Evolutionary conservation across 2,888 invertebrate species (phyloP).

Genomic region (Phorcus lineatus): DNA sequence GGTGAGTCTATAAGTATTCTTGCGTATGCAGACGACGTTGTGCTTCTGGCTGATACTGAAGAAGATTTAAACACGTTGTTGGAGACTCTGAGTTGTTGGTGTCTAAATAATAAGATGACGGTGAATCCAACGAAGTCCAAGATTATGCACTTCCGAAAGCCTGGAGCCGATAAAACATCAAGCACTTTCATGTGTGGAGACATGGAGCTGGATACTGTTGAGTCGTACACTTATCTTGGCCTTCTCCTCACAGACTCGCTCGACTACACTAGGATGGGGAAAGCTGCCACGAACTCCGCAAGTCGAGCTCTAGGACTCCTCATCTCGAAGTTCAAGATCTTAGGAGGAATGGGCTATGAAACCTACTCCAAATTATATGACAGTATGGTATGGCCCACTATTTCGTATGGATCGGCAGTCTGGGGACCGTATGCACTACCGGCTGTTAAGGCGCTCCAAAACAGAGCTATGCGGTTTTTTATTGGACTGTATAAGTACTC

Average conservation of each 20-base stretch:
- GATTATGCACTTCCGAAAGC: not conserved
- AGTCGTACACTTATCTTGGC: not conserved
- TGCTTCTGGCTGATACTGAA: not conserved
- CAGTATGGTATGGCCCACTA: not conserved
- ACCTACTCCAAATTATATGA: no score
- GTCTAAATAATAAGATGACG: not conserved
- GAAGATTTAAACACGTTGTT: not conserved
- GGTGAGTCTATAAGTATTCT: not conserved
- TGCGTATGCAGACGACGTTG: no score
- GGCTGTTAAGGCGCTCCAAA: conserved; percentile 18
- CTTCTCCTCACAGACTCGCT: conserved; percentile 12
- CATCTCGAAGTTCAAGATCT: no score
- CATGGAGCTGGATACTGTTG: not conserved
- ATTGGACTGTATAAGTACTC: not conserved
- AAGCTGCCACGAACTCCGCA: conserved; percentile 1
- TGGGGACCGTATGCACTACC: conserved; percentile 5
- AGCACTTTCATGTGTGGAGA: not conserved
- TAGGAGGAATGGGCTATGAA: no score
- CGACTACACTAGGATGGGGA: conserved; percentile 21
- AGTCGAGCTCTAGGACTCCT: conserved; percentile 12
- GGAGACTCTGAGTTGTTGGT: not conserved
- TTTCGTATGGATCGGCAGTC: conserved; percentile 23
- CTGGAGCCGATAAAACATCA: not conserved
- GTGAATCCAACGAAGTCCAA: not conserved
- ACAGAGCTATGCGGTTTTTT: conserved; percentile 13